Conservation (phyloP, 2,888 invertebrate species). For the Helleia helle region DNA sequence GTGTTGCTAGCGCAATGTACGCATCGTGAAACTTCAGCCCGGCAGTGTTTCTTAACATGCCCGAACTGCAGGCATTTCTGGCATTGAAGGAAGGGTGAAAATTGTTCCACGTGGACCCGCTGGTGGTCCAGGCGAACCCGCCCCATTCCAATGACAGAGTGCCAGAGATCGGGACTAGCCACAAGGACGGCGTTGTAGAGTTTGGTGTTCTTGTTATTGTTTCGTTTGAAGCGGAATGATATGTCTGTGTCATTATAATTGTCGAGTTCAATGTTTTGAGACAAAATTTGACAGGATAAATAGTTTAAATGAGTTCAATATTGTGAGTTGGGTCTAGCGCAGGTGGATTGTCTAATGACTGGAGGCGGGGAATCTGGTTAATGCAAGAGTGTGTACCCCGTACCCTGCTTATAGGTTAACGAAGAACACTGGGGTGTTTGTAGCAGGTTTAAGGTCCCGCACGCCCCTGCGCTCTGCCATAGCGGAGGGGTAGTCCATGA, state of each 20-base stretch:
- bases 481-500: too few relatives aligned
- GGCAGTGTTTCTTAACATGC: slow-evolving; percentile 1
- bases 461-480: too few relatives aligned
- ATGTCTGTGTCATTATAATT: background rate
- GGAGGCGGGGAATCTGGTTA: too few relatives aligned
- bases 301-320: too few relatives aligned
- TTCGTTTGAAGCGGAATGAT: background rate
- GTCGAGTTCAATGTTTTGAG: slow-evolving; percentile 1
- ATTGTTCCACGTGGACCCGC: slow-evolving; percentile 4
- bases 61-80: slow-evolving; percentile 12
- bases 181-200: slow-evolving; percentile 8
- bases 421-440: too few relatives aligned
- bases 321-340: too few relatives aligned
- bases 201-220: background rate
- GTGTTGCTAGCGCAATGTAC: background rate
- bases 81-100: slow-evolving; percentile 11
- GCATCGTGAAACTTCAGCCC: background rate
- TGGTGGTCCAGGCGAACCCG: slow-evolving; percentile 9
- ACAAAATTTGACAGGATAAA: too few relatives aligned
- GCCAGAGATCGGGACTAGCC: background rate
- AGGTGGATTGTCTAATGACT: too few relatives aligned
- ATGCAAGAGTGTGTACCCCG: too few relatives aligned
- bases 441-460: too few relatives aligned
- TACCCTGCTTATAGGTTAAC: too few relatives aligned
- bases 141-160: background rate